Conservation (phyloP, 2,113 vertebrate species). For the Lophura nycthemera region DNA sequence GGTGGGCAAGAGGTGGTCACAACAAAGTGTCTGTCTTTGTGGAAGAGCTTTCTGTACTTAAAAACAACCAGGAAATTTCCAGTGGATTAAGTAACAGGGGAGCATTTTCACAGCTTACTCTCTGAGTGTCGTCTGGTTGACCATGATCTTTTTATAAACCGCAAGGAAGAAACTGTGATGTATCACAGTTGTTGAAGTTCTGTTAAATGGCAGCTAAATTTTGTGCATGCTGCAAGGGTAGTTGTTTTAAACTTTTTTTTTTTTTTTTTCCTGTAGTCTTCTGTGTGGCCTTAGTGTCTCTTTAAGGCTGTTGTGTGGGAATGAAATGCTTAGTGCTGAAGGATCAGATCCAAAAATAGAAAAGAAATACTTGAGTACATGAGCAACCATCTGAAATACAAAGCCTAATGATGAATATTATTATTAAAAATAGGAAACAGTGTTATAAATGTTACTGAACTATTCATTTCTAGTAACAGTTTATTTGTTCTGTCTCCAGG, state of each 20-base stretch:
- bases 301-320: conserved; percentile 63
- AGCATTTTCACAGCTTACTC: neutral
- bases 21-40: neutral
- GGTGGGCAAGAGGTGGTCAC: neutral
- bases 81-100: neutral
- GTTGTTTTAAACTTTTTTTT: neutral
- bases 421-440: conserved; percentile 45
- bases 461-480: neutral
- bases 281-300: neutral
- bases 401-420: conserved; percentile 35
- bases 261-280: neutral
- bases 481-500: neutral
- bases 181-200: neutral
- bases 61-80: neutral
- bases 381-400: conserved; percentile 33
- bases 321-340: conserved; percentile 52
- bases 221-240: neutral
- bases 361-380: conserved; percentile 42
- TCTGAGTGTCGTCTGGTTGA: neutral
- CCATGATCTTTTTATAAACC: neutral
- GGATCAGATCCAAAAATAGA: conserved; percentile 64
- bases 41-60: neutral
- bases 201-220: neutral
- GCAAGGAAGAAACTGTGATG: neutral
- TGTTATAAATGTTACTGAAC: conserved; percentile 4